Conservation (phyloP, 2,888 invertebrate species). For the Drosophila prostipennis region DNA sequence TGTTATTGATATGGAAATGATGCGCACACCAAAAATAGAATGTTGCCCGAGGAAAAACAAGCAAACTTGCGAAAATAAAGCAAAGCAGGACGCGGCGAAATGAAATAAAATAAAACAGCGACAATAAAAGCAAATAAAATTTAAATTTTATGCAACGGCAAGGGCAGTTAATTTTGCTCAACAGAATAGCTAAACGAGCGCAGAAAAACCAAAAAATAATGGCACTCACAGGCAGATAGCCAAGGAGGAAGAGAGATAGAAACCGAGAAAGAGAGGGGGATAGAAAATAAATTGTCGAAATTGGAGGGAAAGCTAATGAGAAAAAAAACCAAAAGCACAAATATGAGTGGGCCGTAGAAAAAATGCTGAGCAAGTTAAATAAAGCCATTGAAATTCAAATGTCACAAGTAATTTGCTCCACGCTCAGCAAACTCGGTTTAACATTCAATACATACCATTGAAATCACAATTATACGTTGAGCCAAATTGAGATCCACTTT, state of each 20-base stretch:
- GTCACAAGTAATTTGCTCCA: not conserved
- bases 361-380: slow-evolving; percentile 12
- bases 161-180: slow-evolving; percentile 36
- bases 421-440: not conserved
- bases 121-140: slow-evolving; percentile 35
- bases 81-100: slow-evolving; percentile 17
- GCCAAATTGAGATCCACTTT: not conserved
- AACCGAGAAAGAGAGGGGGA: not conserved
- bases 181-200: slow-evolving; percentile 29
- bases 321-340: slow-evolving; percentile 4
- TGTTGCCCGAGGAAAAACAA: slow-evolving; percentile 12
- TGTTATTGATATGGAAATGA: slow-evolving; percentile 76
- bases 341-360: slow-evolving; percentile 15
- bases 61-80: slow-evolving; percentile 29
- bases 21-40: slow-evolving; percentile 29
- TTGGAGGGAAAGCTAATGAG: slow-evolving; percentile 26
- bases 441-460: not conserved
- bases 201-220: slow-evolving; percentile 9
- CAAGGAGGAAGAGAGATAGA: not conserved
- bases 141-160: slow-evolving; percentile 42
- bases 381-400: slow-evolving; percentile 5
- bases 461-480: not conserved
- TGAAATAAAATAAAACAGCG: slow-evolving; percentile 38
- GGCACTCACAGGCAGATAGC: slow-evolving; percentile 7
- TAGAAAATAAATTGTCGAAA: not conserved